Evolutionary conservation across 1,140 invertebrate genomes (phyloP).

Genomic region (Psilanteris sp.): DNA sequence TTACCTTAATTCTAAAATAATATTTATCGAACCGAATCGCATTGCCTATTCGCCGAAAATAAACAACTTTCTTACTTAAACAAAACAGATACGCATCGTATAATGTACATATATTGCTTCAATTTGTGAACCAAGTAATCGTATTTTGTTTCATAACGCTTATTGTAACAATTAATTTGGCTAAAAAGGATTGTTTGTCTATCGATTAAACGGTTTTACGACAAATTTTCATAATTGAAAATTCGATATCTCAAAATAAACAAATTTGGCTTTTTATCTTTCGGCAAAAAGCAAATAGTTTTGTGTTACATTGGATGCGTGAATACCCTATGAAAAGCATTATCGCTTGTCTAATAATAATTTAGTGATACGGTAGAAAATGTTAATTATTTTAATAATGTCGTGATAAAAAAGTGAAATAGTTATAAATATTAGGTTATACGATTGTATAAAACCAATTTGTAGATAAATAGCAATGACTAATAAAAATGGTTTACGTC

Average conservation of each 20-base stretch:
- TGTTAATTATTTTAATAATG: too few species aligned
- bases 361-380: too few species aligned
- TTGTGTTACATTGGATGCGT: slow-evolving; percentile 8
- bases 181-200: slow-evolving; percentile 20
- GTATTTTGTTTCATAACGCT: slow-evolving; percentile 28
- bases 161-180: slow-evolving; percentile 27
- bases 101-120: background rate
- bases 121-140: slow-evolving; percentile 25
- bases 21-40: too few species aligned
- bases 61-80: too few species aligned
- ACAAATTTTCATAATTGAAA: slow-evolving; percentile 52
- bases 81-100: background rate
- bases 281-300: slow-evolving; percentile 29
- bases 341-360: slow-evolving; percentile 32
- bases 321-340: slow-evolving; percentile 52
- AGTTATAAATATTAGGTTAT: too few species aligned
- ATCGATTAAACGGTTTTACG: slow-evolving; percentile 17
- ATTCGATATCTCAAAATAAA: slow-evolving; percentile 56
- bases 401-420: too few species aligned
- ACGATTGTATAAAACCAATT: too few species aligned
- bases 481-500: too few species aligned
- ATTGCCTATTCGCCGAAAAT: too few species aligned
- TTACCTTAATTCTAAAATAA: too few species aligned
- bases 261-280: slow-evolving; percentile 44
- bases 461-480: too few species aligned